Evolutionary conservation across 53 echinoderm and acorn worm genomes (phyloP), one percentile per base, ranked within the genome.

Genomic region (Paelopatides confundens): DNA sequence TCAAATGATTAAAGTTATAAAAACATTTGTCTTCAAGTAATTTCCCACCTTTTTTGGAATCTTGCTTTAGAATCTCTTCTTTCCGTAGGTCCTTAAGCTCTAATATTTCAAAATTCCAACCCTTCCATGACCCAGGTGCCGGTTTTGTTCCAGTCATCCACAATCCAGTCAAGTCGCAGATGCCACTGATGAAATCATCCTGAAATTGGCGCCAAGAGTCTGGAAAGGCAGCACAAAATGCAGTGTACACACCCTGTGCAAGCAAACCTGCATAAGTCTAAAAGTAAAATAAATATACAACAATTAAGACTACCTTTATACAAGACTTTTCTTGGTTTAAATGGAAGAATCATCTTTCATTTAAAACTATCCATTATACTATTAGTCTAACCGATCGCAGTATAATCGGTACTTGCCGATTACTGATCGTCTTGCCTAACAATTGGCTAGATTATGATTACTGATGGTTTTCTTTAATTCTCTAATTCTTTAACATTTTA

Each of bases 121-220:
- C 85, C 43, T 79, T 63, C 92, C 93, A 95, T 28, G 87, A 69
- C 48, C 90, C 89, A 2, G 99, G 99, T 15, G 91, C 89, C 2
- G 94, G 95, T 67, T 89, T 95, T 51, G 95, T 94, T 21, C 99
- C 99, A 29, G 85, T 93, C 12, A 96, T 88, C 99, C 99, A 99
- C 85, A 92, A 83, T 35, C 92, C 90, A 46, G 99, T 94, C 83
- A 99, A 71, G 77, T 71, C 84, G 89, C 99, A 99, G 3, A 99
- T 86, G 54, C 87, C 94, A 67, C 87, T 85, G 46, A 92, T 95
- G 90, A 99, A 99, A 78, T 92, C 89, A 3, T 87, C 86, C 67
- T 95, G 92, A 94, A 99, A 99, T 87, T 99, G 99, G 48, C 95
- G 86, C 99, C 99, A 99, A 1, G 99, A 99, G 91, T 95, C 92